phyloP scores from a whole-genome alignment of 2,797 vertebrate species.

The Hoplostethus atlanticus region DNA sequence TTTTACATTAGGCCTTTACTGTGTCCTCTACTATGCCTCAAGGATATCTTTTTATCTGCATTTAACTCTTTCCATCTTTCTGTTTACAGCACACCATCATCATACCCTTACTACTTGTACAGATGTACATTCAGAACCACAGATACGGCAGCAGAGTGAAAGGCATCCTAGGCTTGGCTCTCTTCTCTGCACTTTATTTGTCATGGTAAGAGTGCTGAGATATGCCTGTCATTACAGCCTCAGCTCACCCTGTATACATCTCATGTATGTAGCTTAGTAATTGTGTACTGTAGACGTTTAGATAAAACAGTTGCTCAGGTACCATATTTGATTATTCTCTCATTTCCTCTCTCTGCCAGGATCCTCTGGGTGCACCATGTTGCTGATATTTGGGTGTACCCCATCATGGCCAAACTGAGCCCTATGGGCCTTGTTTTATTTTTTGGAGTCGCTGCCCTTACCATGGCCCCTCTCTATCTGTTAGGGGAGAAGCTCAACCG shows the following conservation, averaged over 20 bases:
- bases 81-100: constrained; percentile 67
- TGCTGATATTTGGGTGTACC: constrained; percentile 77
- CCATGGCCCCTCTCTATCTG: constrained; percentile 70
- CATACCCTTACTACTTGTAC: constrained; percentile 72
- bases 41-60: background rate
- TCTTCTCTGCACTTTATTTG: constrained; percentile 65
- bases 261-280: constrained; percentile 1
- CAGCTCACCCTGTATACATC: background rate
- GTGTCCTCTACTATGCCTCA: no score
- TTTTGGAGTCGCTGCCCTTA: constrained; percentile 47
- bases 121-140: constrained; percentile 65
- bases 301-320: background rate
- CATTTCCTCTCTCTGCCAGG: constrained; percentile 36
- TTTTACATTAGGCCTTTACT: background rate
- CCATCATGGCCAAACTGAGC: constrained; percentile 73
- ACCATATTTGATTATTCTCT: background rate
- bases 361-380: constrained; percentile 67
- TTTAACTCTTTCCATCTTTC: background rate
- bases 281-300: background rate
- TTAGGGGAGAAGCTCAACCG: constrained; percentile 69
- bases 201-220: constrained; percentile 49
- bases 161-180: constrained; percentile 49
- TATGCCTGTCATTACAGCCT: background rate
- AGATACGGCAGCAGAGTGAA: constrained; percentile 54
- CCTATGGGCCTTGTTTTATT: constrained; percentile 63